Conservation (phyloP, 2,113 vertebrate genomes). For the Tonatia bakeri region DNA sequence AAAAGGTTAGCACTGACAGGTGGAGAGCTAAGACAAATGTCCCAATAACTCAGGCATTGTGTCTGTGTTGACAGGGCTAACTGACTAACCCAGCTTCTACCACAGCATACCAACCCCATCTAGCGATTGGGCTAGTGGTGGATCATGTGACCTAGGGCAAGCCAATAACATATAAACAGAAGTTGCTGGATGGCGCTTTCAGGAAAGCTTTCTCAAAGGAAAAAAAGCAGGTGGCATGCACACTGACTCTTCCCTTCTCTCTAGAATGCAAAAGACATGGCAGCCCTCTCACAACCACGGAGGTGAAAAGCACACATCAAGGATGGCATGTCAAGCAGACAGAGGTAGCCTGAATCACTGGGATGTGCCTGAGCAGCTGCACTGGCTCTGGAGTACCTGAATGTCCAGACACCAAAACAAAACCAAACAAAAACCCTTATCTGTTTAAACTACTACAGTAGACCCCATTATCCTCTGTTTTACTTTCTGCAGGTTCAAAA, state of each 20-base stretch:
- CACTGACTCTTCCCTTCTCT: neutral
- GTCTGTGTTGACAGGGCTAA: neutral
- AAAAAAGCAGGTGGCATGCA: rapidly evolving
- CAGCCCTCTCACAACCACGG: neutral
- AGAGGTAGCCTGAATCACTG: neutral
- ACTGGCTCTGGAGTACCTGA: neutral
- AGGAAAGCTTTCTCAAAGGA: neutral
- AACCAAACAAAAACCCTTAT: neutral
- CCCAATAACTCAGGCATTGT: neutral
- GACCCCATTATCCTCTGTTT: neutral
- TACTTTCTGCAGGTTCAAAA: neutral
- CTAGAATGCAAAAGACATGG: neutral
- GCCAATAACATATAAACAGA: neutral
- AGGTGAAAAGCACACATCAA: neutral
- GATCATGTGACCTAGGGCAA: neutral
- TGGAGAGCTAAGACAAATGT: neutral
- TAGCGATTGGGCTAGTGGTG: neutral
- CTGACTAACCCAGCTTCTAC: neutral
- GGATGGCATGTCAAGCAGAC: neutral
- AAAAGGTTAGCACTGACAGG: neutral
- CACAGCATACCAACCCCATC: too few species aligned
- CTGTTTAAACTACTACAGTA: neutral
- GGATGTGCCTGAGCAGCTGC: neutral
- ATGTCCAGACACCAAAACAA: neutral
- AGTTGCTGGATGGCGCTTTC: neutral